These are phyloP conservation scores for Isurus oxyrinchus DNA, from an alignment of 2,113 vertebrate species.

Conservation along the genomic window DNA sequence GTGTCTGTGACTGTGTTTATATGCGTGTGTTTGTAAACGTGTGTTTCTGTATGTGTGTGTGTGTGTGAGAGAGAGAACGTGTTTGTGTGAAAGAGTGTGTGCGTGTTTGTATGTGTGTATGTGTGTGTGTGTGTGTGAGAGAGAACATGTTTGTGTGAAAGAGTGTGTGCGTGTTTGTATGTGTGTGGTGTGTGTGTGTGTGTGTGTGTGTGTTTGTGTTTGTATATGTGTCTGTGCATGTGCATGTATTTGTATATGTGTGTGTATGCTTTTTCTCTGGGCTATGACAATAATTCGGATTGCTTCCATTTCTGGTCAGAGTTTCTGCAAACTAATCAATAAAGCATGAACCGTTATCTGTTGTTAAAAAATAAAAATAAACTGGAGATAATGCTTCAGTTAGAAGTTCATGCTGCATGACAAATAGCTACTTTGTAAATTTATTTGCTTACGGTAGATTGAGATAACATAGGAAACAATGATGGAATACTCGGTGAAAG, in stretches of 20 bases:
- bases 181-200: no score
- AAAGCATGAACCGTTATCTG: constrained; percentile 94
- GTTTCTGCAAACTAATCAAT: constrained; percentile 98
- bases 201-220: no score
- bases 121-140: no score
- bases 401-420: constrained; percentile 99
- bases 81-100: no score
- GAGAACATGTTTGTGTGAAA: no score
- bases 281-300: constrained; percentile 78
- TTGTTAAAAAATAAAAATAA: constrained; percentile 98
- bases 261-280: constrained; percentile 44
- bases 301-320: constrained; percentile 96
- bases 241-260: neutral
- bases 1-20: no score
- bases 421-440: constrained; percentile 99
- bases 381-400: constrained; percentile 98
- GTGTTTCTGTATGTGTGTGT: neutral
- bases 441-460: constrained; percentile 98
- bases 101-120: no score
- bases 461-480: constrained; percentile 99
- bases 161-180: no score
- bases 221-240: no score
- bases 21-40: no score
- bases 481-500: constrained; percentile 96
- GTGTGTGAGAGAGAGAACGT: no score